Conservation (phyloP, 1,140 invertebrate species). For the Nasonia giraulti region DNA sequence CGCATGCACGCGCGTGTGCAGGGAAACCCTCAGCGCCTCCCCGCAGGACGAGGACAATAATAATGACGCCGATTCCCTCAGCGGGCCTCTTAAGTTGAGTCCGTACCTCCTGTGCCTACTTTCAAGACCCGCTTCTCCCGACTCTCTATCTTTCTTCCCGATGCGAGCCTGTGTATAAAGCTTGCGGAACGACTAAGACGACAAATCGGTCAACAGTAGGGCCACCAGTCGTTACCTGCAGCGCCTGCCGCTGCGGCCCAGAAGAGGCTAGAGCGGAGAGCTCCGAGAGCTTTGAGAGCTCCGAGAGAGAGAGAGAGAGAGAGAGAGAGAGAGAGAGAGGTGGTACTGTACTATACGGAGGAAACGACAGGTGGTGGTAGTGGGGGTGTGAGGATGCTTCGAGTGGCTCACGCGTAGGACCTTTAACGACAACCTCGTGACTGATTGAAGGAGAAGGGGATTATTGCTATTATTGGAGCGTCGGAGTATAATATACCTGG, state of each 20-base stretch:
- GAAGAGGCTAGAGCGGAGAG: no score
- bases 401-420: conserved; percentile 68
- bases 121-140: neutral
- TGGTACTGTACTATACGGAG: neutral
- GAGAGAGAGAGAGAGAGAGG: no score
- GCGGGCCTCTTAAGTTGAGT: neutral
- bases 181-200: neutral
- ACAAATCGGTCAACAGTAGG: conserved; percentile 35
- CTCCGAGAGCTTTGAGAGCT: no score
- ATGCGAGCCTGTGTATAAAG: no score
- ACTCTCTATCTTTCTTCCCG: neutral
- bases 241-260: neutral
- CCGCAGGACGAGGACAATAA: neutral
- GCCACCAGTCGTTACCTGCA: conserved; percentile 46
- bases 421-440: conserved; percentile 59
- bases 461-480: conserved; percentile 45
- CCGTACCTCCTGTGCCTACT: neutral
- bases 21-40: neutral
- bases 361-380: conserved; percentile 11
- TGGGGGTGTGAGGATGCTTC: neutral
- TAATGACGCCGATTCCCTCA: neutral
- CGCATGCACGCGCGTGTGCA: neutral
- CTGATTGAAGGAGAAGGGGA: conserved; percentile 45
- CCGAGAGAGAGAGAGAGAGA: neutral
- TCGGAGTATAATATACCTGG: neutral